A percentile compares a stretch with the other conserved stretches of the same genome.
Evolutionary conservation across 1,140 invertebrate species (phyloP).

Genomic region (Littorina saxatilis): DNA sequence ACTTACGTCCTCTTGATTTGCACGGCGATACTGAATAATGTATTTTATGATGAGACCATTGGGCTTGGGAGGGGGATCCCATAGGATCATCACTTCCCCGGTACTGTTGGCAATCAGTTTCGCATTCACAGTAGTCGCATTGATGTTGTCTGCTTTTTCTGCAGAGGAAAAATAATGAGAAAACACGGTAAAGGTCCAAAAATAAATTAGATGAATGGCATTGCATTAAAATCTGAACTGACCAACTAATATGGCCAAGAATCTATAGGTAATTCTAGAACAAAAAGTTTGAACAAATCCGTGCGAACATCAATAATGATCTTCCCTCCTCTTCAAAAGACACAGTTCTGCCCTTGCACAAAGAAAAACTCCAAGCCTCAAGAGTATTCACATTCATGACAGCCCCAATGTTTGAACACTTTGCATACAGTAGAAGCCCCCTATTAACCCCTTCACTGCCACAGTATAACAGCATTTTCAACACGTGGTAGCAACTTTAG

Average conservation of each 20-base stretch:
- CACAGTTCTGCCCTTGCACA: too few relatives aligned
- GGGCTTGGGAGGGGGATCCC: constrained; percentile 87
- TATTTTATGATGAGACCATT: constrained; percentile 90
- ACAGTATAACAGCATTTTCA: too few relatives aligned
- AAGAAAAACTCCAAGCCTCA: too few relatives aligned
- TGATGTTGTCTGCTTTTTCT: constrained; percentile 71
- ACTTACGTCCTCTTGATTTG: constrained; percentile 27
- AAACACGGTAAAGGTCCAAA: neutral
- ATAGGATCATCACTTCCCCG: constrained; percentile 78
- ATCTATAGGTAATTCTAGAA: too few relatives aligned
- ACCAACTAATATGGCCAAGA: neutral
- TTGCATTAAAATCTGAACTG: neutral
- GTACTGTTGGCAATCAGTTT: constrained; percentile 65
- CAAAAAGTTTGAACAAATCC: too few relatives aligned
- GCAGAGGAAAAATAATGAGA: constrained; percentile 41
- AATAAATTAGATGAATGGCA: neutral
- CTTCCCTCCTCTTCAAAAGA: too few relatives aligned
- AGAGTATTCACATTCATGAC: too few relatives aligned
- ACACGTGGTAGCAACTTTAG: too few relatives aligned
- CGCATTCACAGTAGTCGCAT: constrained; percentile 55
- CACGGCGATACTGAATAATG: constrained; percentile 24
- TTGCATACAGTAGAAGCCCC: too few relatives aligned
- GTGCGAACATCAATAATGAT: too few relatives aligned
- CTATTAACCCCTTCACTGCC: too few relatives aligned
- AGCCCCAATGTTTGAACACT: too few relatives aligned